phyloP scores from a whole-genome alignment of 1,140 invertebrate genomes.

The Ceratosolen solmsi region DNA sequence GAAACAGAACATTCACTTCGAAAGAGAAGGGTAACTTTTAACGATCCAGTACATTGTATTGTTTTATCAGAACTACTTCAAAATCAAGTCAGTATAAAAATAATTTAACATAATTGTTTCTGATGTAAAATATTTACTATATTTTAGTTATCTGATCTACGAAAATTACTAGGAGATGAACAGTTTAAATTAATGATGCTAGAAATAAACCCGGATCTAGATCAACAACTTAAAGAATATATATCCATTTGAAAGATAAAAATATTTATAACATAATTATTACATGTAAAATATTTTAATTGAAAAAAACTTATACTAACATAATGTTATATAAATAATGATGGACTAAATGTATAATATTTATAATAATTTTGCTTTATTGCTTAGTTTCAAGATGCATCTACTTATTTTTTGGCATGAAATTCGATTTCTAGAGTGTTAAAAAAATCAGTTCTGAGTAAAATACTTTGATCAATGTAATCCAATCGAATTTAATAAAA shows the following conservation, averaged over 20 bases:
- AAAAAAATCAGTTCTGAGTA: too few relatives aligned
- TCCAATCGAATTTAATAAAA: too few relatives aligned
- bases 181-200: constrained; percentile 82
- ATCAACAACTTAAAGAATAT: constrained; percentile 79
- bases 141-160: constrained; percentile 78
- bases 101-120: constrained; percentile 43
- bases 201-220: constrained; percentile 78
- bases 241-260: constrained; percentile 58
- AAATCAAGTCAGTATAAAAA: constrained; percentile 75
- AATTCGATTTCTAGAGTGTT: too few relatives aligned
- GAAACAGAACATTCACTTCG: constrained; percentile 76
- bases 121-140: constrained; percentile 70
- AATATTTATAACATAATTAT: not conserved
- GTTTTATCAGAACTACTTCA: constrained; percentile 80
- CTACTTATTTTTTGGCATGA: too few relatives aligned
- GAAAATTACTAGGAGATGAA: constrained; percentile 78
- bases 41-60: constrained; percentile 82
- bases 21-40: constrained; percentile 76
- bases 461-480: too few relatives aligned
- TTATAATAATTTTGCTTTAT: too few relatives aligned
- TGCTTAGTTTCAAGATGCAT: too few relatives aligned
- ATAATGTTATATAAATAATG: too few relatives aligned
- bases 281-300: not conserved
- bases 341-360: too few relatives aligned
- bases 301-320: too few relatives aligned